Conservation (phyloP, 2,797 vertebrate species). For the Echiichthys vipera region DNA sequence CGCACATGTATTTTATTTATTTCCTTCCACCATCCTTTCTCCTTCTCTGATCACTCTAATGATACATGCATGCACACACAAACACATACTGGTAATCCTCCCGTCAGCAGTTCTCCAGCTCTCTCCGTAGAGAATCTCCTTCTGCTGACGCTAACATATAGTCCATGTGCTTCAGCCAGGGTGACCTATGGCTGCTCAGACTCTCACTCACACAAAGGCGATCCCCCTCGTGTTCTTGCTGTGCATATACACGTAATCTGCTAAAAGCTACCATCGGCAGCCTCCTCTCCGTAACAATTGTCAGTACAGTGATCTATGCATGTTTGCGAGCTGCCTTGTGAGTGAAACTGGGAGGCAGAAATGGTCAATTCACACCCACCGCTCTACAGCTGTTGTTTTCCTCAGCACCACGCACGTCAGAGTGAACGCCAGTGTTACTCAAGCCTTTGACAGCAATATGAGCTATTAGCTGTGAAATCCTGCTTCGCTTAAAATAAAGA, state of each 20-base stretch:
- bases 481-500: constrained; percentile 25
- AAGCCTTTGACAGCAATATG: constrained; percentile 10
- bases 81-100: constrained; percentile 23
- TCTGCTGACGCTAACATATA: constrained; percentile 71
- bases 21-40: background rate
- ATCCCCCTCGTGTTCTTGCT: constrained; percentile 20
- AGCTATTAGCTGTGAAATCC: constrained; percentile 31
- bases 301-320: constrained; percentile 12
- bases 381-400: constrained; percentile 64
- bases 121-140: constrained; percentile 39
- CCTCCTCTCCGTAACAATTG: constrained; percentile 21
- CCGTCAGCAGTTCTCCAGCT: constrained; percentile 68
- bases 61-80: background rate
- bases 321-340: constrained; percentile 16
- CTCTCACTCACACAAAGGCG: constrained; percentile 9
- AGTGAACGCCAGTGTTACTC: constrained; percentile 16
- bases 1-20: constrained; percentile 6
- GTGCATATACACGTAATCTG: constrained; percentile 43
- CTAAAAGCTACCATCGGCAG: constrained; percentile 35
- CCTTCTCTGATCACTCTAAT: background rate
- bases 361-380: constrained; percentile 54
- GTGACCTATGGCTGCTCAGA: constrained; percentile 50
- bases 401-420: constrained; percentile 11
- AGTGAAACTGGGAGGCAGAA: constrained; percentile 36
- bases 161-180: constrained; percentile 54